Percentiles rank a stretch among this genome's conserved stretches.
phyloP scores from a whole-genome alignment of 2,888 invertebrate genomes.

The Acronicta leporina region DNA sequence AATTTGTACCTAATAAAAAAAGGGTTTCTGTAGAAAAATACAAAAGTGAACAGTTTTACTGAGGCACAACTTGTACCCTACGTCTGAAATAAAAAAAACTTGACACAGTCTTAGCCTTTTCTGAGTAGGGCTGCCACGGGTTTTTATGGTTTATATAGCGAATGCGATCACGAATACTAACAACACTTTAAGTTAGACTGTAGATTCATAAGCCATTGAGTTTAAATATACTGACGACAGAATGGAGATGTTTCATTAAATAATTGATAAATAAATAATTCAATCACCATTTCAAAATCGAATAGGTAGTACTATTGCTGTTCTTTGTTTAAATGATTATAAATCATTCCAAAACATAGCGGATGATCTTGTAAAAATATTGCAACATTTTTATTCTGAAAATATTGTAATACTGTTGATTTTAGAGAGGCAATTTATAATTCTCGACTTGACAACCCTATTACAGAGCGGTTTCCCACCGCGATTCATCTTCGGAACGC shows the following conservation, averaged over 20 bases:
- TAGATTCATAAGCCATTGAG: too few species aligned
- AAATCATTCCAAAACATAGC: not conserved
- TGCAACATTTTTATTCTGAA: not conserved
- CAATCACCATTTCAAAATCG: too few species aligned
- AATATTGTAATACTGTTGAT: not conserved
- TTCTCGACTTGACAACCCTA: constrained; percentile 27
- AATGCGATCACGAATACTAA: not conserved
- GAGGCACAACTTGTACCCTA: constrained; percentile 21
- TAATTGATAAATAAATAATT: too few species aligned
- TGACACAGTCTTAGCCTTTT: constrained; percentile 24
- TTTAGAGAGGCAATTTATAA: constrained; percentile 3
- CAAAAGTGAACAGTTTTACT: constrained; percentile 31
- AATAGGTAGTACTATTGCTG: too few species aligned
- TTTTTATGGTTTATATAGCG: not conserved
- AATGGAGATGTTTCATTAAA: too few species aligned
- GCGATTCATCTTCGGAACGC: constrained; percentile 49
- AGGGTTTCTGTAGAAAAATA: constrained; percentile 24
- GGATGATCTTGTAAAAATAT: not conserved
- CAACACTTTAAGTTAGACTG: too few species aligned
- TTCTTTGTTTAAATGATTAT: not conserved
- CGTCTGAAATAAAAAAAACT: constrained; percentile 16
- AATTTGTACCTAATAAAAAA: not conserved
- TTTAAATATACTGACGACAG: too few species aligned
- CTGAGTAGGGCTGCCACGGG: constrained; percentile 23
- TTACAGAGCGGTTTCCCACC: constrained; percentile 14